Percentiles rank a stretch among this genome's conserved stretches.
These are phyloP conservation scores for Drosophila bocki DNA, from an alignment of 1,140 invertebrate genomes.

Conservation along the genomic window DNA sequence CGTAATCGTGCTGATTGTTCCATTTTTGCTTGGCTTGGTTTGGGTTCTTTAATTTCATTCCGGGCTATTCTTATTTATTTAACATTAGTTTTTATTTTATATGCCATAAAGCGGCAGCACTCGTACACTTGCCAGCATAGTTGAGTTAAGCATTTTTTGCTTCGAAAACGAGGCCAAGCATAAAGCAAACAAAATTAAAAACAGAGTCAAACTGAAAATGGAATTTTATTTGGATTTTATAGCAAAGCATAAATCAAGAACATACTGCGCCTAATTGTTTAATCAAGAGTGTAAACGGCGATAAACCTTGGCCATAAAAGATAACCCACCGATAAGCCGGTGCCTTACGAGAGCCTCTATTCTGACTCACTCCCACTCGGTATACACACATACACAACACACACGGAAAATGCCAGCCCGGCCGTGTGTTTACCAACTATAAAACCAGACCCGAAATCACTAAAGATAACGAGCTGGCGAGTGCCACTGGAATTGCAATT, in stretches of 20 bases:
- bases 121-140: conserved; percentile 14
- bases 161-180: conserved; percentile 9
- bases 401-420: conserved; percentile 6
- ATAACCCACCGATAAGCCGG: conserved; percentile 46
- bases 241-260: conserved; percentile 36
- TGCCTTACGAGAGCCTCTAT: conserved; percentile 8
- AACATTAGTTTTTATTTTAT: conserved; percentile 79
- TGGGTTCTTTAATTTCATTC: conserved; percentile 66
- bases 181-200: conserved; percentile 38
- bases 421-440: conserved; percentile 31
- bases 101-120: conserved; percentile 48
- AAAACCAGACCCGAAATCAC: conserved; percentile 33
- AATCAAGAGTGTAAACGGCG: conserved; percentile 44
- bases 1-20: conserved; percentile 41
- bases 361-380: conserved; percentile 25
- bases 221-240: conserved; percentile 23
- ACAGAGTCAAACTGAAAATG: conserved; percentile 7
- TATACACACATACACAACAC: background rate
- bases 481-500: conserved; percentile 27
- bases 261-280: conserved; percentile 36
- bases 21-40: background rate
- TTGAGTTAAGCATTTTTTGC: background rate
- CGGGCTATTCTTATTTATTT: conserved; percentile 74
- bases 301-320: conserved; percentile 35
- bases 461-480: conserved; percentile 41